phyloP scores from a whole-genome alignment of 2,797 vertebrate genomes.

The Danio aesculapii region DNA sequence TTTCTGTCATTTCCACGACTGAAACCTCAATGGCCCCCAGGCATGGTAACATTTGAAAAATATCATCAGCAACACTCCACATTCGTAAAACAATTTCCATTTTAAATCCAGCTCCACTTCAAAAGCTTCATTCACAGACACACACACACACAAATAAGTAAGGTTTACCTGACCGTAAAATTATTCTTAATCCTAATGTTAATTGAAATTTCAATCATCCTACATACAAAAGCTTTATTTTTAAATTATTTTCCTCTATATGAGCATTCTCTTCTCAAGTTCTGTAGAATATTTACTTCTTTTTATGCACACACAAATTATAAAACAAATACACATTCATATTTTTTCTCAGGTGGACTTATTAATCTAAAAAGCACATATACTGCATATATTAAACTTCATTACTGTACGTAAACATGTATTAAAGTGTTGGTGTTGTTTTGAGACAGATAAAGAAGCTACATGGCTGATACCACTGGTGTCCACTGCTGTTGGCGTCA shows the following conservation, averaged over 20 bases:
- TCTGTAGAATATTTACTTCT: neutral
- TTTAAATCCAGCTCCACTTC: neutral
- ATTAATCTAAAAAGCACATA: neutral
- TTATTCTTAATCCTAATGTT: too few species aligned
- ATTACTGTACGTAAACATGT: neutral
- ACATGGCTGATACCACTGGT: neutral
- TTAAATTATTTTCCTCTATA: neutral
- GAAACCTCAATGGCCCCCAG: neutral
- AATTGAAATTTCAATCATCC: too few species aligned
- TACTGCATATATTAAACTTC: neutral
- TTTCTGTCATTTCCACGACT: neutral
- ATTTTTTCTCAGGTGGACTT: neutral
- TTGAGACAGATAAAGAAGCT: neutral
- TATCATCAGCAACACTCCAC: too few species aligned
- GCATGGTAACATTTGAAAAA: too few species aligned
- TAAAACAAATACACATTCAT: neutral
- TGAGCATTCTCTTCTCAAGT: neutral
- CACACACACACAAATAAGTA: too few species aligned
- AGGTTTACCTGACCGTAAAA: too few species aligned
- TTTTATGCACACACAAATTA: neutral
- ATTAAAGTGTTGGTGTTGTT: slow-evolving; percentile 5
- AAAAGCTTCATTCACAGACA: too few species aligned
- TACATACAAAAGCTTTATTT: neutral
- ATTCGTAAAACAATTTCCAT: too few species aligned
- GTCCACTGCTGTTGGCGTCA: neutral